These are phyloP conservation scores for Clarias gariepinus DNA, from an alignment of 2,113 vertebrate species.

Conservation along the genomic window DNA sequence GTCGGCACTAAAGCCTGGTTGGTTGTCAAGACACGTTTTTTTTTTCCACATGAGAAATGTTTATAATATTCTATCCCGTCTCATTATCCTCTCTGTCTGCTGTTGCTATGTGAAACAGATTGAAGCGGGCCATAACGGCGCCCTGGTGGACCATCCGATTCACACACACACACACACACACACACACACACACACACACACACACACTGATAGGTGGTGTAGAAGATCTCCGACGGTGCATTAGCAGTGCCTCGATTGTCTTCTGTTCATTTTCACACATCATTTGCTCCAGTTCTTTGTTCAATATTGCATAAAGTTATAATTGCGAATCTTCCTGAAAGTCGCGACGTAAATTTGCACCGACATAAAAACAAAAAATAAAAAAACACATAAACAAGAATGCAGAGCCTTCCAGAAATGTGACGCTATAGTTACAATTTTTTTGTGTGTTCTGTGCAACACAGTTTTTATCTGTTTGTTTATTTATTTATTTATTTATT, in stretches of 20 bases:
- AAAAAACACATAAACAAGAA: background rate
- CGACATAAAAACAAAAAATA: background rate
- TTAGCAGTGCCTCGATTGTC: conserved; percentile 24
- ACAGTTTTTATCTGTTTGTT: background rate
- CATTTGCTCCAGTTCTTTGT: conserved; percentile 34
- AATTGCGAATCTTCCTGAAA: conserved; percentile 33
- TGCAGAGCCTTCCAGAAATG: background rate
- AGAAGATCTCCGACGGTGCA: background rate
- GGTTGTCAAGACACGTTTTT: background rate
- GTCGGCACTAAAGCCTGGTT: background rate
- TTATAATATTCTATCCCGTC: conserved; percentile 12
- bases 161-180: conserved; percentile 2
- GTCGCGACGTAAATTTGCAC: background rate
- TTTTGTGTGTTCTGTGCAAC: no score
- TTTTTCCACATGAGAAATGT: conserved; percentile 5
- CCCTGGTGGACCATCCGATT: conserved; percentile 14
- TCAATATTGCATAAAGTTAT: conserved; percentile 39
- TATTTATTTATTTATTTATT: conserved; percentile 1
- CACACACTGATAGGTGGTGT: conserved; percentile 11
- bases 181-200: background rate
- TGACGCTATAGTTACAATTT: background rate
- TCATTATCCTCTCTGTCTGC: conserved; percentile 31
- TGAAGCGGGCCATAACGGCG: conserved; percentile 8
- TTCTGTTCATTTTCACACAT: conserved; percentile 36
- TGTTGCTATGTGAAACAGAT: conserved; percentile 39